phyloP scores from a whole-genome alignment of 2,113 vertebrate genomes.

The Phalacrocorax brasilianus region DNA sequence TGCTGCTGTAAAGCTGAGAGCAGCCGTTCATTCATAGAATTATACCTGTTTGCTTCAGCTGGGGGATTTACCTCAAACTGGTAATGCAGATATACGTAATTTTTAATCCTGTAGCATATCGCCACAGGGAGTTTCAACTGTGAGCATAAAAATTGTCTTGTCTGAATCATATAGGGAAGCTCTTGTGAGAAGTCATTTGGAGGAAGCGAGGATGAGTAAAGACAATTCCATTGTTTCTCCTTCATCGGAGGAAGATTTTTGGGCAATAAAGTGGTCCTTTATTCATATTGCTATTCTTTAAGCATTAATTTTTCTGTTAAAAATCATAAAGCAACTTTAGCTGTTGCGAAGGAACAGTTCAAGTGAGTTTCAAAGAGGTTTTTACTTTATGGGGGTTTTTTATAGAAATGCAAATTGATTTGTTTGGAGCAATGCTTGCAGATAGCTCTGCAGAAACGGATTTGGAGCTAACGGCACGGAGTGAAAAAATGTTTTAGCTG shows the following conservation, averaged over 20 bases:
- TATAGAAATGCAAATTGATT: background rate
- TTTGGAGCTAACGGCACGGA: background rate
- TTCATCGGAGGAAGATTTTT: background rate
- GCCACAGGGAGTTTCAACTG: background rate
- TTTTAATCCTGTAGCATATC: background rate
- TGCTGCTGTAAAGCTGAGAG: background rate
- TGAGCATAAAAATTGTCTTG: background rate
- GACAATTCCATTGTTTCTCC: background rate
- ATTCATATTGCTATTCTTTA: background rate
- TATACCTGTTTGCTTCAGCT: background rate
- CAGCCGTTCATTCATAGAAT: background rate
- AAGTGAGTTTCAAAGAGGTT: background rate
- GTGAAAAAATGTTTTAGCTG: background rate
- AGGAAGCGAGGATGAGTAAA: background rate
- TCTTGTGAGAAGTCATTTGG: background rate
- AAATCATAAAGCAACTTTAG: background rate
- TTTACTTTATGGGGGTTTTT: background rate
- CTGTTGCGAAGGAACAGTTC: background rate
- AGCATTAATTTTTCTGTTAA: background rate
- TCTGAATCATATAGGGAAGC: background rate
- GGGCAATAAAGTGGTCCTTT: background rate
- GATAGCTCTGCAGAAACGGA: background rate
- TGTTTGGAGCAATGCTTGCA: background rate
- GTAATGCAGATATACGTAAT: fast-evolving
- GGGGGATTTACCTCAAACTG: background rate